Percentiles rank a stretch among this genome's conserved stretches.
These are phyloP conservation scores for Chamaea fasciata DNA, from an alignment of 2,113 vertebrate species.

Conservation along the genomic window DNA sequence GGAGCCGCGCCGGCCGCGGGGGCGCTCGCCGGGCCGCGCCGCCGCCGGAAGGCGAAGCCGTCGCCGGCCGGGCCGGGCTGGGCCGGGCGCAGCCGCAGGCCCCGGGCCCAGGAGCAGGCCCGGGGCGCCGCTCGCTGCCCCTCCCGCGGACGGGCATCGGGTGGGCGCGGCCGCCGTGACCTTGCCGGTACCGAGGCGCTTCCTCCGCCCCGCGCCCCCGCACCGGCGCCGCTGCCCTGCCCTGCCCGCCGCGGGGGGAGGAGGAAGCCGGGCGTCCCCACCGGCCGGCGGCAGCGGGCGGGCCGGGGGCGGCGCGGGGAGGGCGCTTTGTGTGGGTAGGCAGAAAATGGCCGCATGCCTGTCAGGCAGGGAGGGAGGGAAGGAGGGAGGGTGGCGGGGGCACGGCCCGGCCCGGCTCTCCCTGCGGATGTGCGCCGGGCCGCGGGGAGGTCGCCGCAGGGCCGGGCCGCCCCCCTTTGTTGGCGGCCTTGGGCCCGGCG, in stretches of 20 bases:
- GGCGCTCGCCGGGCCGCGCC: no score
- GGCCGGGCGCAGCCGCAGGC: not conserved
- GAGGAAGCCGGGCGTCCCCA: not conserved
- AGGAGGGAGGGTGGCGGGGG: not conserved
- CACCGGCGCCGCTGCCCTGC: not conserved
- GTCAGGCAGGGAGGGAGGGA: not conserved
- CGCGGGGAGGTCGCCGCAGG: not conserved
- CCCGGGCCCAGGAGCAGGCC: not conserved
- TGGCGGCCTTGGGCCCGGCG: not conserved
- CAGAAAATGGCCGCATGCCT: slow-evolving; percentile 22
- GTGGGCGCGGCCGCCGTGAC: not conserved
- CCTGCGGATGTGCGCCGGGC: not conserved
- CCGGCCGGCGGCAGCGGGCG: not conserved
- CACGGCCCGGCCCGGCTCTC: not conserved
- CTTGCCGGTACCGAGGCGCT: not conserved
- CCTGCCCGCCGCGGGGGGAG: not conserved
- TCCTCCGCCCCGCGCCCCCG: not conserved
- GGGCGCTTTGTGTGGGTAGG: slow-evolving; percentile 18
- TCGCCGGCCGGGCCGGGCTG: no score
- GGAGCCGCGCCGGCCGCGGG: no score
- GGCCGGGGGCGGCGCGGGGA: not conserved
- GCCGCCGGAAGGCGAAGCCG: no score
- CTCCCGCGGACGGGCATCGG: not conserved
- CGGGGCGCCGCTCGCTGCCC: not conserved
- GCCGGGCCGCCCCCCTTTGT: not conserved